phyloP scores from a whole-genome alignment of 1,140 invertebrate species.

The Diorhabda elongata region DNA sequence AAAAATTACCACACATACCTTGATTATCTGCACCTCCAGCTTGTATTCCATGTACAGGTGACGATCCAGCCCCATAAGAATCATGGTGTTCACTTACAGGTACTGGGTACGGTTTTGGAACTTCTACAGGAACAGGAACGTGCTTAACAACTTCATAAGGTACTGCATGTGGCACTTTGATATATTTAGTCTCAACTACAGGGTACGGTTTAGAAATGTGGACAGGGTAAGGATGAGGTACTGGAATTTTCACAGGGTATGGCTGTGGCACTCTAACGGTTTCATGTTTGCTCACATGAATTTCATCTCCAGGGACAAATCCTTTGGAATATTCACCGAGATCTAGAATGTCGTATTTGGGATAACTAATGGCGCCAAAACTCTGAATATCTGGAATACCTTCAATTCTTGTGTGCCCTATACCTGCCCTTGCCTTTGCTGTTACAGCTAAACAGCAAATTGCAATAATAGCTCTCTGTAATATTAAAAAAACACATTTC shows the following conservation, averaged over 20 bases:
- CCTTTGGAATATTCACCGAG: conserved; percentile 35
- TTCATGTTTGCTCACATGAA: conserved; percentile 34
- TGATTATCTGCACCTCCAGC: not conserved
- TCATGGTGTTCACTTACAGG: conserved; percentile 26
- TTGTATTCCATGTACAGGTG: conserved; percentile 3
- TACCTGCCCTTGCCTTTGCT: conserved; percentile 29
- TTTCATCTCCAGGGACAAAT: conserved; percentile 34
- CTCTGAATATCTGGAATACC: conserved; percentile 33
- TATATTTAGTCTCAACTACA: conserved; percentile 33
- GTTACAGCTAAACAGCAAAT: conserved; percentile 29
- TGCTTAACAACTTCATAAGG: conserved; percentile 37
- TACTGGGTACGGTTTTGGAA: conserved; percentile 41
- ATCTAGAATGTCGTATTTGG: conserved; percentile 35
- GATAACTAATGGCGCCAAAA: conserved; percentile 33
- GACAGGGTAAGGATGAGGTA: conserved; percentile 42
- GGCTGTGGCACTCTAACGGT: conserved; percentile 37
- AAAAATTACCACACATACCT: not conserved
- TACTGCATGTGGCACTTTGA: conserved; percentile 37
- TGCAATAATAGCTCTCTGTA: conserved; percentile 26
- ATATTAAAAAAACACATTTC: too few species aligned
- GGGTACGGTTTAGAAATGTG: conserved; percentile 38
- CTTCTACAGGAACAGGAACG: conserved; percentile 39
- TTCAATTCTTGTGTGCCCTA: conserved; percentile 23
- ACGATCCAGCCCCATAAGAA: conserved; percentile 7
- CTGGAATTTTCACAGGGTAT: conserved; percentile 40